Evolutionary conservation across 2,888 invertebrate genomes (phyloP).

Genomic region (Lasioglossum villosulum): DNA sequence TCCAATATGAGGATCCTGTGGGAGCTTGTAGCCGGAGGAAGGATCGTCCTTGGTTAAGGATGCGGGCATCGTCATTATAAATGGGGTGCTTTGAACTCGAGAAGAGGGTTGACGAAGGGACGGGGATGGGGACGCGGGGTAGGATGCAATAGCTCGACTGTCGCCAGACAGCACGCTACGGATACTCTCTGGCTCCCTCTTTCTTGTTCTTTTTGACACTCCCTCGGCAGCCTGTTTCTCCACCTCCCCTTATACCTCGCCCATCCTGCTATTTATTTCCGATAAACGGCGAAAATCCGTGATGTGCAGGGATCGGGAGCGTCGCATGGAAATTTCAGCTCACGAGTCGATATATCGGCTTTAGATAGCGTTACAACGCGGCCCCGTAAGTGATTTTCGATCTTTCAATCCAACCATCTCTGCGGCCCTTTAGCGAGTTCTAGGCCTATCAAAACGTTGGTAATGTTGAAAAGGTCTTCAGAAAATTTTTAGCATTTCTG

Average conservation of each 20-base stretch:
- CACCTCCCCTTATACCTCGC: not conserved
- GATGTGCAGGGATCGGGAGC: slow-evolving; percentile 33
- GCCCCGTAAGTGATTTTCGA: slow-evolving; percentile 9
- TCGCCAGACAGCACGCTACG: slow-evolving; percentile 61
- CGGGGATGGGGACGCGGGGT: slow-evolving; percentile 1
- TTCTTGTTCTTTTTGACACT: slow-evolving; percentile 8
- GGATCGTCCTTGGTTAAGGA: slow-evolving; percentile 59
- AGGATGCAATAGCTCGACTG: slow-evolving; percentile 66
- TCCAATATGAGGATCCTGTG: slow-evolving; percentile 64
- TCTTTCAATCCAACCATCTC: not conserved
- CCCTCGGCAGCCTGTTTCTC: slow-evolving; percentile 15
- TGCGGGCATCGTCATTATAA: slow-evolving; percentile 70
- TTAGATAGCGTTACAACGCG: not conserved
- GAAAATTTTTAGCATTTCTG: no score
- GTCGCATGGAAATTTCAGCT: slow-evolving; percentile 44
- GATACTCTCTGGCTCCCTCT: slow-evolving; percentile 21
- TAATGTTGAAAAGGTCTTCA: no score
- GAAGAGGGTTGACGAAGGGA: not conserved
- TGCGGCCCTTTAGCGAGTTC: not conserved
- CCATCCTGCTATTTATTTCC: slow-evolving; percentile 54
- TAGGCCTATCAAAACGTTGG: no score
- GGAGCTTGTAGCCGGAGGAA: slow-evolving; percentile 59
- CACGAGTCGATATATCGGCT: slow-evolving; percentile 32
- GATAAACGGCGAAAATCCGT: slow-evolving; percentile 52
- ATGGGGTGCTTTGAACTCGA: slow-evolving; percentile 70